Conservation (phyloP, 1,140 invertebrate genomes). For the Paraescarpia echinospica region DNA sequence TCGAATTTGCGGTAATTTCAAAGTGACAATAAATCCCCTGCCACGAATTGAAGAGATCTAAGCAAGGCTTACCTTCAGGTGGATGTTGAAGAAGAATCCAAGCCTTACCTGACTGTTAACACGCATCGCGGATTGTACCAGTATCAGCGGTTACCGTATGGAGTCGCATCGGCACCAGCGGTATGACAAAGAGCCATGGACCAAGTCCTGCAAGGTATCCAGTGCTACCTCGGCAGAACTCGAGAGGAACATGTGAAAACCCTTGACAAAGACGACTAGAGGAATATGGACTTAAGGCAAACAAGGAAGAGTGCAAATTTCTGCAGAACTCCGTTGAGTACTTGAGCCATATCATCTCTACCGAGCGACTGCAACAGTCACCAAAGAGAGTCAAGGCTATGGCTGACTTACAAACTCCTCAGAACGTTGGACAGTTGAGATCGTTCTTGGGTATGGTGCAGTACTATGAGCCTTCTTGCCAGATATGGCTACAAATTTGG, state of each 20-base stretch:
- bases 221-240: neutral
- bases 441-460: neutral
- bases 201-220: conserved; percentile 40
- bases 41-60: conserved; percentile 35
- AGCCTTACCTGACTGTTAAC: conserved; percentile 42
- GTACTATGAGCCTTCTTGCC: neutral
- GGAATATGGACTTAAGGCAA: neutral
- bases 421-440: conserved; percentile 12
- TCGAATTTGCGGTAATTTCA: neutral
- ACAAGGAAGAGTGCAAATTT: neutral
- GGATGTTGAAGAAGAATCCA: conserved; percentile 39
- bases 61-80: conserved; percentile 45
- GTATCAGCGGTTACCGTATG: conserved; percentile 58
- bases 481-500: no score
- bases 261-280: neutral
- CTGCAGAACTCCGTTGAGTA: conserved; percentile 10
- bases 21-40: neutral
- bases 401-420: neutral
- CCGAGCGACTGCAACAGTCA: neutral
- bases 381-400: neutral
- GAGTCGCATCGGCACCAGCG: conserved; percentile 59
- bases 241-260: neutral
- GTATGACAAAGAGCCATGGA: conserved; percentile 62
- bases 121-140: conserved; percentile 58
- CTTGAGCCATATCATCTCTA: neutral